These are phyloP conservation scores for Pentalonia nigronervosa DNA, from an alignment of 1,140 invertebrate species.

Conservation along the genomic window DNA sequence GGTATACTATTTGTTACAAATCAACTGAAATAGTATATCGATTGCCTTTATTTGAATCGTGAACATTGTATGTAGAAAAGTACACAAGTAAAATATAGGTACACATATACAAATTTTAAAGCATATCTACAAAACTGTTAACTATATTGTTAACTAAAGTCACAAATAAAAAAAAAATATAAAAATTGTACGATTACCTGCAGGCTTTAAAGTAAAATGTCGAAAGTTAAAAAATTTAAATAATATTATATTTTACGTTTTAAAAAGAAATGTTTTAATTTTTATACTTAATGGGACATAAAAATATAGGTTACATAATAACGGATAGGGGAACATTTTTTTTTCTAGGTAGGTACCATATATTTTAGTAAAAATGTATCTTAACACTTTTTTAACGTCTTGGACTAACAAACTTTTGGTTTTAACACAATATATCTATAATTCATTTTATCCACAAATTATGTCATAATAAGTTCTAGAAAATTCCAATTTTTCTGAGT, in stretches of 20 bases:
- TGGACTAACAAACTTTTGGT: neutral
- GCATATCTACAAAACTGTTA: neutral
- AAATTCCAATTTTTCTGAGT: neutral
- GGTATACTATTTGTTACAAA: neutral
- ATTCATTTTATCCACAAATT: neutral
- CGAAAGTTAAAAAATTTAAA: neutral
- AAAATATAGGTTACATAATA: no score
- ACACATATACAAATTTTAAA: neutral
- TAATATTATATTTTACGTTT: neutral
- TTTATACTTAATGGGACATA: neutral
- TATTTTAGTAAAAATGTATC: neutral
- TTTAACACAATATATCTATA: neutral
- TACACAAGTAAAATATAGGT: no score
- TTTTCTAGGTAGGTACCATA: neutral
- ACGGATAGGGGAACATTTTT: neutral
- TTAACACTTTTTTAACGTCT: neutral
- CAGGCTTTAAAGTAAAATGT: neutral
- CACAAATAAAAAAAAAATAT: neutral
- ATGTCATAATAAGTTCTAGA: neutral
- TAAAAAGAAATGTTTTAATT: neutral
- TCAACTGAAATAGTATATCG: neutral
- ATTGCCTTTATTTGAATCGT: neutral
- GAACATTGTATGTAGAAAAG: no score
- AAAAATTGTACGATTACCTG: neutral
- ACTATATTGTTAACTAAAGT: neutral